Evolutionary conservation across 1,140 invertebrate genomes (phyloP).

Genomic region (Mamestra configurata): DNA sequence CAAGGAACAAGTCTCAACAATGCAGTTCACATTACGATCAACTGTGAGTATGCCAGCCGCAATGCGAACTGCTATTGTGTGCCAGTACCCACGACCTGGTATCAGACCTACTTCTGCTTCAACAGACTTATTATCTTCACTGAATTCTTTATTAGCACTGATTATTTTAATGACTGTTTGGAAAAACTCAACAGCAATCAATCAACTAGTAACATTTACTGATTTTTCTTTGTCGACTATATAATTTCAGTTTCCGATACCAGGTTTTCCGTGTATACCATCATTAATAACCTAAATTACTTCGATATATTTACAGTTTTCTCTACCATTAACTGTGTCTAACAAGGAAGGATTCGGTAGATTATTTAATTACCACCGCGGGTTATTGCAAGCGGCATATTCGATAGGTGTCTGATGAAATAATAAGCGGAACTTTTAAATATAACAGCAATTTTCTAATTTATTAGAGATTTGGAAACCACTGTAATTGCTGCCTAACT

Average conservation of each 20-base stretch:
- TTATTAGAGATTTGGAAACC: not conserved
- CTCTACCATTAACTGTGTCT: not conserved
- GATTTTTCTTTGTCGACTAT: not conserved
- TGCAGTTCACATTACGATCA: conserved; percentile 30
- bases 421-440: conserved; percentile 3
- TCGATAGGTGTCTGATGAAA: not conserved
- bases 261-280: not conserved
- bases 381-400: not conserved
- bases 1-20: conserved; percentile 10
- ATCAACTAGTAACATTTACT: not conserved
- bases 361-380: conserved; percentile 6
- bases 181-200: not conserved
- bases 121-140: not conserved
- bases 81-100: conserved; percentile 8
- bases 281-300: not conserved
- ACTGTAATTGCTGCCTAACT: not conserved
- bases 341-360: conserved; percentile 9
- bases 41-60: not conserved
- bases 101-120: not conserved
- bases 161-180: no score
- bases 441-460: not conserved
- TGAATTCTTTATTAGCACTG: not conserved
- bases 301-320: not conserved
- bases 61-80: conserved; percentile 20
- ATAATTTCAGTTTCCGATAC: not conserved